Percentiles rank a stretch among this genome's conserved stretches.
These are phyloP conservation scores for Dinocampus coccinellae DNA, from an alignment of 2,888 invertebrate genomes.

Conservation along the genomic window DNA sequence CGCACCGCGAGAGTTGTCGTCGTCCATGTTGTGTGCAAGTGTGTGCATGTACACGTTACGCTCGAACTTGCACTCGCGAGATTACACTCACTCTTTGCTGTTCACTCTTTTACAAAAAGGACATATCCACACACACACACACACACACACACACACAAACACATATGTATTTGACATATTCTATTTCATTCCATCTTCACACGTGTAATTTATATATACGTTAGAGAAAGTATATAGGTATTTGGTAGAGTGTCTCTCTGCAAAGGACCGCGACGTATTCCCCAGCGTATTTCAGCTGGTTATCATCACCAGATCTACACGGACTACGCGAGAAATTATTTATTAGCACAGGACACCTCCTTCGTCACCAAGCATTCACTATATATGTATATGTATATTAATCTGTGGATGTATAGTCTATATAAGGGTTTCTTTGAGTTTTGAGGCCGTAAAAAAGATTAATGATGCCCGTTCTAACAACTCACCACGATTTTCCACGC, in stretches of 20 bases:
- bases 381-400: constrained; percentile 34
- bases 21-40: constrained; percentile 20
- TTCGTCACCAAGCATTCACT: constrained; percentile 56
- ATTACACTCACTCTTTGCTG: constrained; percentile 10
- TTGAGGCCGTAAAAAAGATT: constrained; percentile 65
- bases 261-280: constrained; percentile 47
- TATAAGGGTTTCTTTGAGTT: constrained; percentile 49
- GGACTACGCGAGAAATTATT: constrained; percentile 68
- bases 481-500: constrained; percentile 3
- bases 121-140: not conserved
- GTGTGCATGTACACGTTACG: not conserved
- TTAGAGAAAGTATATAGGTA: not conserved
- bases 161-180: not conserved
- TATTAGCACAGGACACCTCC: constrained; percentile 67
- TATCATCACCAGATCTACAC: constrained; percentile 69
- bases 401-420: too few species aligned
- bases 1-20: not conserved
- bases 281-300: constrained; percentile 66
- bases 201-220: not conserved
- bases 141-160: not conserved
- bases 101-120: not conserved
- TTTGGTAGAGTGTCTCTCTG: constrained; percentile 46
- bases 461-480: constrained; percentile 54
- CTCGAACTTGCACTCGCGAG: constrained; percentile 11
- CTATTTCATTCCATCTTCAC: not conserved